Conservation (phyloP, 2,888 invertebrate genomes). For the Aquatica leii region DNA sequence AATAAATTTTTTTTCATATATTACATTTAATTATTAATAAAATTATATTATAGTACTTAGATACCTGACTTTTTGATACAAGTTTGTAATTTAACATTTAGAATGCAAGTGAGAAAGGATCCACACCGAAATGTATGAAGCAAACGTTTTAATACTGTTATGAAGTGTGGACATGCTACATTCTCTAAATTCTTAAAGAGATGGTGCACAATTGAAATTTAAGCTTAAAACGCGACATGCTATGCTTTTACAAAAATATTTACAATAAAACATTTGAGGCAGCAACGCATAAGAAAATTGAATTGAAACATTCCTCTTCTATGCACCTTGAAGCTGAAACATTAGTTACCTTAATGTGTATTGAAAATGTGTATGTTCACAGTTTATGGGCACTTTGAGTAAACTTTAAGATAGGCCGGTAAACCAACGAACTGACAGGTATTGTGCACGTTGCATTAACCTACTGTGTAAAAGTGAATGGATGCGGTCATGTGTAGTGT, state of each 20-base stretch:
- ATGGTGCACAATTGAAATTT: constrained; percentile 46
- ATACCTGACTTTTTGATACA: no score
- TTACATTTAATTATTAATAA: no score
- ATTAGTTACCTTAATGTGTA: constrained; percentile 5
- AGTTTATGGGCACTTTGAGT: constrained; percentile 34
- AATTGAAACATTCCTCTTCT: constrained; percentile 1
- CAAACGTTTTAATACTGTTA: constrained; percentile 19
- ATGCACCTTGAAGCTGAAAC: neutral
- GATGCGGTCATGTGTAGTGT: constrained; percentile 28
- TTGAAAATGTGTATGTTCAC: constrained; percentile 26
- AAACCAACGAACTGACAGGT: constrained; percentile 25
- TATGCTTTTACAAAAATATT: constrained; percentile 16
- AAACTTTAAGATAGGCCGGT: constrained; percentile 24
- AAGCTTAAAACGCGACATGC: constrained; percentile 4
- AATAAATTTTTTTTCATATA: no score
- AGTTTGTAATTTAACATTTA: no score
- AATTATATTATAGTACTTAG: no score
- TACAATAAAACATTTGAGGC: constrained; percentile 14
- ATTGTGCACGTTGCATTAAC: constrained; percentile 30
- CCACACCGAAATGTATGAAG: constrained; percentile 13
- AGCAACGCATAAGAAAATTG: constrained; percentile 14
- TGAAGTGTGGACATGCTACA: constrained; percentile 53
- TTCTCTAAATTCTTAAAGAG: constrained; percentile 54
- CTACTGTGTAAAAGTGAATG: constrained; percentile 26
- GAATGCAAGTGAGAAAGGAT: no score